Evolutionary conservation across 2,113 vertebrate genomes (phyloP), one percentile per base, ranked within the genome.

Genomic region (Sturnira hondurensis): DNA sequence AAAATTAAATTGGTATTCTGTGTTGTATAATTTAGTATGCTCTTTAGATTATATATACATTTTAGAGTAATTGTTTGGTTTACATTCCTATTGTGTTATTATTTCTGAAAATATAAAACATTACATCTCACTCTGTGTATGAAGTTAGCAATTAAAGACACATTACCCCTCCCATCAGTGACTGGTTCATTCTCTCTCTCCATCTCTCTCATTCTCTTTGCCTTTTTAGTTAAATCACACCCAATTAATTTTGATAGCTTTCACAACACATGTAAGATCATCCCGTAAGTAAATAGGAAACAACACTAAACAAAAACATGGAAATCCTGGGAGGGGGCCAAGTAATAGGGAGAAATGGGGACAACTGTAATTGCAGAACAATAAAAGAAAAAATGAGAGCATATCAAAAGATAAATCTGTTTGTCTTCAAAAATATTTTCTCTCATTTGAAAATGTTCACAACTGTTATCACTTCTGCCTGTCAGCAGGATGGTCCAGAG

Each of bases 111-210:
- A 83, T 52, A 65, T 68, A 80, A 91, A 84, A 8, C 2, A 50
- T 8, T 61, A 8, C n/a, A 6, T 54, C 85, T 76, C 91, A 70
- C 16, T n/a, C 15, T 61, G n/a, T 86, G 20, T 68, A 26, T 43
- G 5, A 91, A 70, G 15, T 47, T 31, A 61, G 22, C 36, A 87
- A 83, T 50, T 41, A 65, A 76, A 56, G 3, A 28, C 20, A 45
- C 0, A 26, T 54, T 33, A 33, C 1, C 22, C 1, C 2, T 0
- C 22, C 1, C 2, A 8, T 50, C 12, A 2, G 1, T 5, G 63
- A 74, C 73, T 58, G 7, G 28, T 65, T 70, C 12, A 24, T 58
- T 24, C 24, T 56, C 56, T 26, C 9, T 58, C 26, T 61, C 58
- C 58, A 4, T 31, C 12, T 61, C 26, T 82, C 14, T 8, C 24